These are phyloP conservation scores for Pachypsylla venusta DNA, from an alignment of 1,140 invertebrate genomes.

Conservation along the genomic window DNA sequence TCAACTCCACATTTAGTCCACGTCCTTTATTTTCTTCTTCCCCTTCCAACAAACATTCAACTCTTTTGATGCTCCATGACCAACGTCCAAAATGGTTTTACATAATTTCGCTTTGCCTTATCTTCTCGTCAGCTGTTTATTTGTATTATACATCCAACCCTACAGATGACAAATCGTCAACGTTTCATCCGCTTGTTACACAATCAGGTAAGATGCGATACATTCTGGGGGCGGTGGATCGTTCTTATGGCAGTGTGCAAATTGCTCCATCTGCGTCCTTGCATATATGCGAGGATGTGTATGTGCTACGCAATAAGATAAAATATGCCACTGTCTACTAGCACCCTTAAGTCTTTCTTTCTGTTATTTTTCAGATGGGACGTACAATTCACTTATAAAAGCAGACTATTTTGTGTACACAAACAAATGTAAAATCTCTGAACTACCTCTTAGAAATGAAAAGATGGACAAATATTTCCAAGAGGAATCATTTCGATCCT, in stretches of 20 bases:
- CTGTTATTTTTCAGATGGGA: background rate
- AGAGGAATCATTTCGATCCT: background rate
- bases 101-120: background rate
- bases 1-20: background rate
- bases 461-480: background rate
- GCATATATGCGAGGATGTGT: too few relatives aligned
- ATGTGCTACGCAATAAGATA: too few relatives aligned
- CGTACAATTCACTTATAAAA: background rate
- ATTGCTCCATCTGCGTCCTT: too few relatives aligned
- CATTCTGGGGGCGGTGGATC: too few relatives aligned
- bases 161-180: background rate
- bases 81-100: constrained; percentile 1
- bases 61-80: background rate
- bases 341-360: too few relatives aligned
- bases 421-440: background rate
- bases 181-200: background rate
- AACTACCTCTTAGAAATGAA: background rate
- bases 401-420: background rate
- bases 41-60: background rate
- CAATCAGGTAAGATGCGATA: background rate
- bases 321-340: too few relatives aligned
- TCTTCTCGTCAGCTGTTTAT: background rate
- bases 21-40: background rate
- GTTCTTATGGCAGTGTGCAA: too few relatives aligned
- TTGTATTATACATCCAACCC: background rate